Evolutionary conservation across 2,888 invertebrate species (phyloP), one percentile per base, ranked within the genome.

Genomic region (Protula sp.): DNA sequence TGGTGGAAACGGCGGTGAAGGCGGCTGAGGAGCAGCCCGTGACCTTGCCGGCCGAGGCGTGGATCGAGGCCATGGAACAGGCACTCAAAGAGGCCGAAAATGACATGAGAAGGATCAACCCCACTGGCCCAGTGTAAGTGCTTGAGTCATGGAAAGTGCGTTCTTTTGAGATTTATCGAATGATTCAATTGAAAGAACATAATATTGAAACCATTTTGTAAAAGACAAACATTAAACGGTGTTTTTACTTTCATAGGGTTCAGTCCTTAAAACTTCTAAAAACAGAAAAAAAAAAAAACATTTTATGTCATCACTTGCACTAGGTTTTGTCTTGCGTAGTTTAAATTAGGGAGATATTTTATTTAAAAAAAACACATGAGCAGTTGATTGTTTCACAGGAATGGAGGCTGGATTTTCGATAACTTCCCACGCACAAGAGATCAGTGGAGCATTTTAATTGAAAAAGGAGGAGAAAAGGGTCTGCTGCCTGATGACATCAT

Each of bases 371-470:
- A n/a, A n/a, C n/a, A n/a, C n/a, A n/a, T n/a, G n/a, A n/a, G n/a
- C n/a, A n/a, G n/a, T n/a, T n/a, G n/a, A n/a, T n/a, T n/a, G n/a
- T n/a, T n/a, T n/a, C n/a, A n/a, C 54, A 67, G 67, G 9, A 60
- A 61, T 47, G 81, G 81, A 47, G 77, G 78, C 24, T 81, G 80
- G 80, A 76, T 81, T 31, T 59, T 80, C 29, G 81, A 81, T 62
- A 79, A 79, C 67, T 81, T 78, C 68, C 81, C 81, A 3, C 64
- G 62, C 48, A 75, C 74, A 2, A 68, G 76, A 4, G 81, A 81
- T 38, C 77, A 78, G 62, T 80, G 79, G 79, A 74, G 70, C 47
- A 70, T 71, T 47, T 68, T 77, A 65, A 67, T 76, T 14, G 81
- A 81, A 66, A 74, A 72, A 57, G 38, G 38, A 14, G 38, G 9